Evolutionary conservation across 2,797 vertebrate species (phyloP).

Genomic region (Chanos chanos): DNA sequence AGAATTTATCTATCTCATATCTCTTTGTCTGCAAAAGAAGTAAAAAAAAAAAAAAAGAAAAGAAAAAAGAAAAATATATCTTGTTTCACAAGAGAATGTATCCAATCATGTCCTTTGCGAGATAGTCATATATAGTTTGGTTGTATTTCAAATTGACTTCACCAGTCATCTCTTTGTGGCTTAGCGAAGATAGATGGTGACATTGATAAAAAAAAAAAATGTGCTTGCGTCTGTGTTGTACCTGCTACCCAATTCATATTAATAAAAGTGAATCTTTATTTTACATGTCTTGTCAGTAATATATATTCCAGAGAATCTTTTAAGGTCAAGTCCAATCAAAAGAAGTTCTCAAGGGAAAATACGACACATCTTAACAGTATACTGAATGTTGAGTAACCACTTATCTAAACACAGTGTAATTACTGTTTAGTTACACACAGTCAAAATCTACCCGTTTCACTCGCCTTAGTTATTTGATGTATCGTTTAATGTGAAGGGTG

Average conservation of each 20-base stretch:
- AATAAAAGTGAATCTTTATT: constrained; percentile 74
- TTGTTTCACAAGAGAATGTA: constrained; percentile 44
- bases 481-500: no score
- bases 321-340: neutral
- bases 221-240: constrained; percentile 74
- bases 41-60: no score
- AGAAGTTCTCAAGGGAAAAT: constrained; percentile 3
- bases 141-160: constrained; percentile 62
- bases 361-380: no score
- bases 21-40: constrained; percentile 40
- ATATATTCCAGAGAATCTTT: constrained; percentile 1
- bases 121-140: constrained; percentile 71
- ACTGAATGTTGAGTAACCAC: no score
- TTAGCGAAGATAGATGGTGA: constrained; percentile 70
- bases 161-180: constrained; percentile 68
- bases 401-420: no score
- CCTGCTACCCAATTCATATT: constrained; percentile 75
- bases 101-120: constrained; percentile 61
- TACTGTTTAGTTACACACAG: no score
- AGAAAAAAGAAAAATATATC: no score
- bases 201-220: constrained; percentile 73
- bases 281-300: constrained; percentile 46
- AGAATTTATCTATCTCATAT: constrained; percentile 57
- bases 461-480: no score
- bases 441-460: no score